These are phyloP conservation scores for Chrysogorgia sp. DNA, from an alignment of 92 coral and sea anemone species.

Conservation along the genomic window DNA sequence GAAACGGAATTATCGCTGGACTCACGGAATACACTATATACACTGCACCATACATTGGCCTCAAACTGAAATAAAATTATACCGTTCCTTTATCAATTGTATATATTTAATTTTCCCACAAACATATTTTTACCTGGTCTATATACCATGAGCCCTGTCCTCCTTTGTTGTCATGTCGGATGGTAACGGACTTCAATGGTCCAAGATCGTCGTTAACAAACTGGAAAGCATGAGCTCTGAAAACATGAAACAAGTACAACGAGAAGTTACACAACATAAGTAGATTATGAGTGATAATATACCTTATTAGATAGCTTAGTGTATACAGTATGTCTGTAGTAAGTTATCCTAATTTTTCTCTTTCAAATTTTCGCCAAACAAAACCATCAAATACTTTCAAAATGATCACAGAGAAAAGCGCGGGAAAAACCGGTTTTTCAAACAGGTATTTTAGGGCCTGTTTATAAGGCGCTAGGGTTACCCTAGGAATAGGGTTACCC, in stretches of 20 bases:
- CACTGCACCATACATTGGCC: neutral
- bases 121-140: constrained; percentile 21
- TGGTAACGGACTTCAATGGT: constrained; percentile 18
- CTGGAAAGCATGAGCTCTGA: constrained; percentile 35
- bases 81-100: neutral
- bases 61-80: too few relatives aligned
- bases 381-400: too few relatives aligned
- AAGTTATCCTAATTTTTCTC: too few relatives aligned
- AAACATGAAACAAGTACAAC: neutral
- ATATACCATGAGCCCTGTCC: constrained; percentile 31
- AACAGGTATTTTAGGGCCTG: too few relatives aligned
- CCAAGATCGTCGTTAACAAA: constrained; percentile 35
- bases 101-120: neutral
- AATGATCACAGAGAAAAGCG: too few relatives aligned
- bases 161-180: constrained; percentile 41
- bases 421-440: too few relatives aligned
- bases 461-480: too few relatives aligned
- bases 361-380: too few relatives aligned
- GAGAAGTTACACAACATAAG: neutral
- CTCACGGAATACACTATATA: too few relatives aligned
- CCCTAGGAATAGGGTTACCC: too few relatives aligned
- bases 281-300: neutral
- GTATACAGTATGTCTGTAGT: too few relatives aligned
- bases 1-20: neutral
- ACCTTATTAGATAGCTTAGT: too few relatives aligned